These are phyloP conservation scores for Tenthredo distinguenda DNA, from an alignment of 2,888 invertebrate species.

Conservation along the genomic window DNA sequence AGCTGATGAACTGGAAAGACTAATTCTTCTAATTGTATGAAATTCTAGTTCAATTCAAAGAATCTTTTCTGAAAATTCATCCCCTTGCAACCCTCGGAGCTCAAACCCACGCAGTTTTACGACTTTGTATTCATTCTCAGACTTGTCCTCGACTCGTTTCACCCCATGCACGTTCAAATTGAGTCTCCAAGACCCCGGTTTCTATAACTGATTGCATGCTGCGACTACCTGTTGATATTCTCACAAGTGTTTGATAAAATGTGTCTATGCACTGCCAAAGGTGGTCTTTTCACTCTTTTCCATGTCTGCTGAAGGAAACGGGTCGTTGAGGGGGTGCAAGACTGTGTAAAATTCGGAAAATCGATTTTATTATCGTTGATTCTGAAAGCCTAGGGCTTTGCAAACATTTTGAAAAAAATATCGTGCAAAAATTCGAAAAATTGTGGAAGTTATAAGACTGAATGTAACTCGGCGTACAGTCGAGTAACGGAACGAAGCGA, in stretches of 20 bases:
- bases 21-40: not conserved
- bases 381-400: too few species aligned
- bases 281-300: not conserved
- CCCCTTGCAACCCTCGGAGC: not conserved
- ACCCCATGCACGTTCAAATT: slow-evolving; percentile 16
- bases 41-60: not conserved
- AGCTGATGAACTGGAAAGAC: not conserved
- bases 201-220: slow-evolving; percentile 20
- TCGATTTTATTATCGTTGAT: too few species aligned
- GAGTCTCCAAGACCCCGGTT: not conserved
- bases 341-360: too few species aligned
- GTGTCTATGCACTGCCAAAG: not conserved
- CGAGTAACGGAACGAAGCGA: too few species aligned
- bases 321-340: too few species aligned
- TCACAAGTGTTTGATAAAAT: not conserved
- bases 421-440: too few species aligned
- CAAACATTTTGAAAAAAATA: too few species aligned
- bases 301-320: not conserved
- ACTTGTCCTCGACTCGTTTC: not conserved
- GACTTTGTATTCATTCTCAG: not conserved
- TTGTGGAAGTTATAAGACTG: too few species aligned
- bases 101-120: not conserved
- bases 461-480: too few species aligned
- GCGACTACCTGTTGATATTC: slow-evolving; percentile 32
- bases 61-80: not conserved